Evolutionary conservation across 2,797 vertebrate genomes (phyloP).

Genomic region (Cottoperca gobio): DNA sequence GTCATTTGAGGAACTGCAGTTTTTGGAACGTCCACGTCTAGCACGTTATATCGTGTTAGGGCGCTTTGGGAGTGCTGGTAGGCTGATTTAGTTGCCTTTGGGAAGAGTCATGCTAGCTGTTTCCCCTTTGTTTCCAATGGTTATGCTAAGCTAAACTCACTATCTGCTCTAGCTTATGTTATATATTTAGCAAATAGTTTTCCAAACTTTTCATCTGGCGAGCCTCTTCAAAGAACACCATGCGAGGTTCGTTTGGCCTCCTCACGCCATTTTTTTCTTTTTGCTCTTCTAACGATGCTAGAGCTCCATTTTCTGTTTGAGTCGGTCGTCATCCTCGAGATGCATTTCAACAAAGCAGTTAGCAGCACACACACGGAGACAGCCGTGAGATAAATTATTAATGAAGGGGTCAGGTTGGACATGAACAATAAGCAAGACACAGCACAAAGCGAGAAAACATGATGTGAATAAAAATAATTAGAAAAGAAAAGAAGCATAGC

Average conservation of each 20-base stretch:
- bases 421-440: constrained; percentile 1
- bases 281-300: constrained; percentile 11
- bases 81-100: too few species aligned
- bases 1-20: too few species aligned
- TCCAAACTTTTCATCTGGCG: neutral
- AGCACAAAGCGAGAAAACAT: constrained; percentile 23
- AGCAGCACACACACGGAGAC: constrained; percentile 1
- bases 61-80: too few species aligned
- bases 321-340: neutral
- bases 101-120: too few species aligned
- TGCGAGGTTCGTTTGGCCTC: neutral
- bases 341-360: constrained; percentile 24
- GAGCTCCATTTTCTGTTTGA: constrained; percentile 15
- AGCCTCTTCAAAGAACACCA: constrained; percentile 1
- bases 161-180: too few species aligned
- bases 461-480: constrained; percentile 39
- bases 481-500: neutral
- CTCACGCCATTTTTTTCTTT: neutral
- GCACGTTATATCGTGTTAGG: too few species aligned
- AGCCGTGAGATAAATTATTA: constrained; percentile 31
- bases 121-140: too few species aligned
- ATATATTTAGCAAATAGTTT: neutral
- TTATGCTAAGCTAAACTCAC: too few species aligned
- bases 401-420: constrained; percentile 44
- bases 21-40: too few species aligned